Conservation (phyloP, 2,113 vertebrate genomes). For the Lamprotornis superbus region DNA sequence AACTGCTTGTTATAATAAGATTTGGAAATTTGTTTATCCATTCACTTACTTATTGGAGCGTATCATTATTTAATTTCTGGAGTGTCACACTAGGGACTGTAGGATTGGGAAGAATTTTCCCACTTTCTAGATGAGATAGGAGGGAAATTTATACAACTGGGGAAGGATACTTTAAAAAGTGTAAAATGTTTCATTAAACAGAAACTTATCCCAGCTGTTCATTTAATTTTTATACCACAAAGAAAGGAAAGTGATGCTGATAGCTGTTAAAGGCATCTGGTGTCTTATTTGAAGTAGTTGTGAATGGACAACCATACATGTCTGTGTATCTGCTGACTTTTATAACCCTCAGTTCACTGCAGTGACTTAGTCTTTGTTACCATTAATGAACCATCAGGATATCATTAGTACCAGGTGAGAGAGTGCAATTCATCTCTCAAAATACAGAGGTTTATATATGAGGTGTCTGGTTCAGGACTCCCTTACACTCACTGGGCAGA, state of each 20-base stretch:
- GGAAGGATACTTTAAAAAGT: not conserved
- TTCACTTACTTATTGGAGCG: not conserved
- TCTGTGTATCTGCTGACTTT: not conserved
- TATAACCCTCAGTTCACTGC: not conserved
- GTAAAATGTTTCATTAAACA: not conserved
- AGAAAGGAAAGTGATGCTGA: not conserved
- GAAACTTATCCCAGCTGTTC: not conserved
- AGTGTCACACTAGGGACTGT: not conserved
- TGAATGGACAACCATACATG: not conserved
- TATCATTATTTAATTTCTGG: conserved; percentile 10
- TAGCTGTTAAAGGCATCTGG: not conserved
- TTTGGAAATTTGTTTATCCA: conserved; percentile 7
- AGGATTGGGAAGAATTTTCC: not conserved
- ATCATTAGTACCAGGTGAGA: not conserved
- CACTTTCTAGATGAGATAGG: not conserved
- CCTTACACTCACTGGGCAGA: not conserved
- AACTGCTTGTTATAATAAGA: not conserved
- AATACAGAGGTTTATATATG: not conserved
- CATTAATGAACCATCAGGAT: not conserved
- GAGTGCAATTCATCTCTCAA: not conserved
- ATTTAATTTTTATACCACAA: not conserved
- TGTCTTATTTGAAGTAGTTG: not conserved
- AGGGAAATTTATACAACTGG: not conserved
- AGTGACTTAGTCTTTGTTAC: not conserved
- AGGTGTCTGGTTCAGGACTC: not conserved